Conservation (phyloP, 2,797 vertebrate species). For the Pseudomugil gertrudae region DNA sequence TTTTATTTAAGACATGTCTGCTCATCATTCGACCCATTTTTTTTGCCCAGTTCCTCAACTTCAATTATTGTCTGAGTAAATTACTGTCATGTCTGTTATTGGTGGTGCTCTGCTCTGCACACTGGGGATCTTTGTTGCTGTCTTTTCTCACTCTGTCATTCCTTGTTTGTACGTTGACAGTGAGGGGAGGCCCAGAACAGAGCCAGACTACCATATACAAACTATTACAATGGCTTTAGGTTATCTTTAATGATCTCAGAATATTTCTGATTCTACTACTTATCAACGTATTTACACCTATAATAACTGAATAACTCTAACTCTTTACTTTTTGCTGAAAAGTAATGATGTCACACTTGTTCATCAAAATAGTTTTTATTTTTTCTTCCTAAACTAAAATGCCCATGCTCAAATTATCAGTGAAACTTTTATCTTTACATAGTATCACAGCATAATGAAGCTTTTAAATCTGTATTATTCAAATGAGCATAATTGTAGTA, state of each 20-base stretch:
- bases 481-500: neutral
- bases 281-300: no score
- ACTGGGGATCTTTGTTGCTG: neutral
- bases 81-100: slow-evolving; percentile 1
- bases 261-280: no score
- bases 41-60: neutral
- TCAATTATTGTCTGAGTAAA: neutral
- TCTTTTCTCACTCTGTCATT: neutral
- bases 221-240: neutral
- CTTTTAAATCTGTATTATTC: neutral
- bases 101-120: neutral
- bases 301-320: no score
- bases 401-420: neutral
- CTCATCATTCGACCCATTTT: neutral
- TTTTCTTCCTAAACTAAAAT: neutral
- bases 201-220: neutral
- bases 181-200: neutral
- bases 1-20: neutral
- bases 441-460: neutral
- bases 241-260: neutral
- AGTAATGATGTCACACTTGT: neutral
- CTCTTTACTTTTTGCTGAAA: no score
- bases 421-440: neutral
- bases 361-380: neutral
- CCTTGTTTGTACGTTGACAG: neutral